These are phyloP conservation scores for Cheilosia urbana DNA, from an alignment of 2,888 invertebrate species.

Conservation along the genomic window DNA sequence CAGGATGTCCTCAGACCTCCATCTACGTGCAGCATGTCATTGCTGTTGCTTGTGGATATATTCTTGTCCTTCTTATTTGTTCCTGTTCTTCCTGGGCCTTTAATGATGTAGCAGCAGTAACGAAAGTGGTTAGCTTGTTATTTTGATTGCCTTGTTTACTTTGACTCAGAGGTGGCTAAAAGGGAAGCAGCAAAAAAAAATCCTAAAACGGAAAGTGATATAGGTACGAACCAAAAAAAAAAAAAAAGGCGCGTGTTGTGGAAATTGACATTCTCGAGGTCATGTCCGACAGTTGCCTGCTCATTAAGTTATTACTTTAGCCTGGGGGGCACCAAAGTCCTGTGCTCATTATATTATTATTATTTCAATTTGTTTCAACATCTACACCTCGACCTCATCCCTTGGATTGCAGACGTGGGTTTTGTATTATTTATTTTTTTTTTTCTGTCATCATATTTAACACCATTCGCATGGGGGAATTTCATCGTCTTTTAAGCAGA, in stretches of 20 bases:
- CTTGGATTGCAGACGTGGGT: not conserved
- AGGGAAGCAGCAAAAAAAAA: not conserved
- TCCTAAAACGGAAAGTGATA: not conserved
- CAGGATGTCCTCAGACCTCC: slow-evolving; percentile 20
- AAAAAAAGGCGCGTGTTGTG: slow-evolving; percentile 3
- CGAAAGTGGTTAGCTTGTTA: slow-evolving; percentile 68
- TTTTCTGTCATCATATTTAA: not conserved
- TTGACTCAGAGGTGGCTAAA: slow-evolving; percentile 1
- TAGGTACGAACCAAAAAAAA: not conserved
- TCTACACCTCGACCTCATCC: not conserved
- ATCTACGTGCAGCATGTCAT: slow-evolving; percentile 10
- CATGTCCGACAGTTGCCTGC: slow-evolving; percentile 16
- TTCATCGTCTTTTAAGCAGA: slow-evolving; percentile 32
- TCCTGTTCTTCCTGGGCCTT: slow-evolving; percentile 46
- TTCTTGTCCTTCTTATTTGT: slow-evolving; percentile 25
- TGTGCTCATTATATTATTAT: slow-evolving; percentile 38
- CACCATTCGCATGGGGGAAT: slow-evolving; percentile 13
- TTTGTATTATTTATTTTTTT: not conserved
- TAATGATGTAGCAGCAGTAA: slow-evolving; percentile 68
- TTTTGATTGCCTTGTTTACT: slow-evolving; percentile 71
- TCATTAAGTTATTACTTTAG: not conserved
- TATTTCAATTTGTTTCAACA: slow-evolving; percentile 22
- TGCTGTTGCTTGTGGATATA: not conserved
- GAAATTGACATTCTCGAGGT: slow-evolving; percentile 43
- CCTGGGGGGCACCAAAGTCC: not conserved